Evolutionary conservation across 1,140 invertebrate genomes (phyloP).

Genomic region (Plectus sambesii): DNA sequence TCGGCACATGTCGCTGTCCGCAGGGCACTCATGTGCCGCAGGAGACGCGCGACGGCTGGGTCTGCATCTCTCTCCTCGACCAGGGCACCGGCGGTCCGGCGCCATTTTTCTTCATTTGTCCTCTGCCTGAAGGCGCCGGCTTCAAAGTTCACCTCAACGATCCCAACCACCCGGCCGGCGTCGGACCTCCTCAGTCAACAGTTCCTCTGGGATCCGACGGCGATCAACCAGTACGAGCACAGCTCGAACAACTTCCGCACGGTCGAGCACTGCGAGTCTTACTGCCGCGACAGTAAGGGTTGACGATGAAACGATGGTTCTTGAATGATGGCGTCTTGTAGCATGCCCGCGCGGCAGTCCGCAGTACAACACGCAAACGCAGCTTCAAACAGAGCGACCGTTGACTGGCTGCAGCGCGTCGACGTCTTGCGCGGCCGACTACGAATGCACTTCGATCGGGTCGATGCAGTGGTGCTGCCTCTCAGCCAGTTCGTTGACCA

Average conservation of each 20-base stretch:
- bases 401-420: slow-evolving; percentile 18
- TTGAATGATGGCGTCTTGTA: neutral
- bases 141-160: slow-evolving; percentile 26
- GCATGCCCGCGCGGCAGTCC: slow-evolving; percentile 22
- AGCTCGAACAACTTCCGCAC: slow-evolving; percentile 22
- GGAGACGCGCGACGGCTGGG: slow-evolving; percentile 25
- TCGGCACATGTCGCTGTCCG: slow-evolving; percentile 23
- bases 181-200: slow-evolving; percentile 21
- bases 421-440: slow-evolving; percentile 19
- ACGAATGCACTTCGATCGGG: slow-evolving; percentile 20
- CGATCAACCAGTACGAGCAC: slow-evolving; percentile 14
- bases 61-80: slow-evolving; percentile 20
- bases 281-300: slow-evolving; percentile 23
- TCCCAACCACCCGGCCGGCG: slow-evolving; percentile 13
- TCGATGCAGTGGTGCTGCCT: slow-evolving; percentile 24
- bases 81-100: slow-evolving; percentile 14
- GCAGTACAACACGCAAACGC: slow-evolving; percentile 17
- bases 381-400: slow-evolving; percentile 13
- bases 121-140: slow-evolving; percentile 25
- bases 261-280: slow-evolving; percentile 23
- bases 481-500: no score
- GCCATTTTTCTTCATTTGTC: slow-evolving; percentile 21
- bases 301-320: neutral
- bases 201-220: slow-evolving; percentile 24
- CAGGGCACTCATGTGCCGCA: slow-evolving; percentile 23